phyloP scores from a whole-genome alignment of 2,888 invertebrate species.

The Saturnia pavonia region DNA sequence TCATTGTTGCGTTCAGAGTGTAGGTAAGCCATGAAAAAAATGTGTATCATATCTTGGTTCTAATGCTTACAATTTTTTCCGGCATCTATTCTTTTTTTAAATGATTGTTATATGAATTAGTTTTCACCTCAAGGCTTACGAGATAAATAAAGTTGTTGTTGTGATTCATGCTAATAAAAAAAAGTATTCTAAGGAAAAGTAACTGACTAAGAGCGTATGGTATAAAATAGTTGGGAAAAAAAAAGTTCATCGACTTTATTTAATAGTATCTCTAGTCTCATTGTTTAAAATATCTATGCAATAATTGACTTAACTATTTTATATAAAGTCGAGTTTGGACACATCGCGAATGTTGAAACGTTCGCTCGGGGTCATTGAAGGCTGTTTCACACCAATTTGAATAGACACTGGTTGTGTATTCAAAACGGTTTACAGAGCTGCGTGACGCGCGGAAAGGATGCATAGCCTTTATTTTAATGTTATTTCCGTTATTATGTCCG shows the following conservation, averaged over 20 bases:
- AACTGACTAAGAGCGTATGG: neutral
- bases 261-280: neutral
- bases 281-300: neutral
- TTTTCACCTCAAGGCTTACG: neutral
- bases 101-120: neutral
- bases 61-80: neutral
- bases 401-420: constrained; percentile 57
- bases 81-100: neutral
- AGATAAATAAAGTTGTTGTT: neutral
- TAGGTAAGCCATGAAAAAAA: neutral
- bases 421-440: constrained; percentile 53
- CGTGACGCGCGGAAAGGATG: constrained; percentile 52
- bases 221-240: neutral
- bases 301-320: neutral
- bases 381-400: constrained; percentile 51
- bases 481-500: constrained; percentile 20
- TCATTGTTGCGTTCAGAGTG: neutral
- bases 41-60: neutral
- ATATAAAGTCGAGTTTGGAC: constrained; percentile 6
- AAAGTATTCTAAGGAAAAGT: neutral
- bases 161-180: neutral
- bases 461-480: constrained; percentile 36
- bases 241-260: neutral
- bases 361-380: constrained; percentile 47
- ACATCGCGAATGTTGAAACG: constrained; percentile 38